phyloP scores from a whole-genome alignment of 2,113 vertebrate genomes.

The Hyaena hyaena region DNA sequence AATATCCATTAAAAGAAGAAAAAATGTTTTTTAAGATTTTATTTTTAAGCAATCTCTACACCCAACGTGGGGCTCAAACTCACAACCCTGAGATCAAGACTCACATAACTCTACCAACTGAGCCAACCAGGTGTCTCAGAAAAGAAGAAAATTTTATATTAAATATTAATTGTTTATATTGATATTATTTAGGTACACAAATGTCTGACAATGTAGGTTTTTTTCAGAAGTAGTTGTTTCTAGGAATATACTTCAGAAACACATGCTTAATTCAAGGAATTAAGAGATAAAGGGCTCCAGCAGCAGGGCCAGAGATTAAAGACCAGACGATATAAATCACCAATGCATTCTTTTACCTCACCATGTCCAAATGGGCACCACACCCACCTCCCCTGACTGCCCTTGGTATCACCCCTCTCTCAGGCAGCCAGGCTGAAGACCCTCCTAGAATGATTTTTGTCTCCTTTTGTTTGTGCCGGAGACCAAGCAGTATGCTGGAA shows the following conservation, averaged over 20 bases:
- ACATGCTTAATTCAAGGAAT: not conserved
- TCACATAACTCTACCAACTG: too few relatives aligned
- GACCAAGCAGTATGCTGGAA: not conserved
- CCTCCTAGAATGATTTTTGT: not conserved
- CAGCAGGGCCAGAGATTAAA: not conserved
- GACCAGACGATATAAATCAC: not conserved
- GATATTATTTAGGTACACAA: not conserved
- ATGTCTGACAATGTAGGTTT: not conserved
- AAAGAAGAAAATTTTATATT: not conserved
- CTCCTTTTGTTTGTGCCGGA: not conserved
- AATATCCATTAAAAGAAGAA: not conserved
- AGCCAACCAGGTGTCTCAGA: too few relatives aligned
- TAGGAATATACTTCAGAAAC: not conserved
- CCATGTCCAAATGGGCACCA: not conserved
- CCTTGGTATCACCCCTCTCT: not conserved
- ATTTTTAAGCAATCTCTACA: too few relatives aligned
- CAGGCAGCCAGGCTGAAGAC: not conserved
- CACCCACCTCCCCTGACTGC: not conserved
- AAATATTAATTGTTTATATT: not conserved
- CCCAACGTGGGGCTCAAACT: too few relatives aligned
- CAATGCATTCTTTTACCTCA: not conserved
- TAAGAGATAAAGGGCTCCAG: not conserved
- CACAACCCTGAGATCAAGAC: too few relatives aligned
- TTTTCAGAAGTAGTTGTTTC: conserved; percentile 19
- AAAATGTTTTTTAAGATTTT: too few relatives aligned